phyloP scores from a whole-genome alignment of 2,113 vertebrate genomes.

The Mugil cephalus region DNA sequence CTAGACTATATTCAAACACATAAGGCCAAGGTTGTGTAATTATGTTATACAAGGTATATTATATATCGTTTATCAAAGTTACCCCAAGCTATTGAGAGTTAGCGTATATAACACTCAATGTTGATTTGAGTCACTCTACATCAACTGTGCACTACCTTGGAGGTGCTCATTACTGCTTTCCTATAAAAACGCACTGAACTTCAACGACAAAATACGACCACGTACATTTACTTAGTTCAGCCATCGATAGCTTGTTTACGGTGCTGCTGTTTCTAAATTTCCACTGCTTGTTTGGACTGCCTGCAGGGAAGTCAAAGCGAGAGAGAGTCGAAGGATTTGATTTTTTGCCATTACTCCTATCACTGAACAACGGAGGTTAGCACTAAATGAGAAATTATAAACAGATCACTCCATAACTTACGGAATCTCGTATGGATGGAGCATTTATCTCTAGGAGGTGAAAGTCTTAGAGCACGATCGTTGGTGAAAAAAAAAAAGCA shows the following conservation, averaged over 20 bases:
- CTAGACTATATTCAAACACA: slow-evolving; percentile 10
- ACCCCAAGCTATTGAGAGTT: too few relatives aligned
- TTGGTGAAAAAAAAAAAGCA: neutral
- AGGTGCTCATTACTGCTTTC: slow-evolving; percentile 15
- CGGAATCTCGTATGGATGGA: slow-evolving; percentile 2
- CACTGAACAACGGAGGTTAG: slow-evolving; percentile 54
- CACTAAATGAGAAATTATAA: slow-evolving; percentile 44
- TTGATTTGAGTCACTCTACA: neutral
- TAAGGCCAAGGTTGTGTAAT: too few relatives aligned
- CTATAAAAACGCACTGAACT: slow-evolving; percentile 37
- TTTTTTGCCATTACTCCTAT: slow-evolving; percentile 62
- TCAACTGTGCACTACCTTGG: neutral
- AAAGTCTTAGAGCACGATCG: slow-evolving; percentile 9
- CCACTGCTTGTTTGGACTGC: slow-evolving; percentile 36
- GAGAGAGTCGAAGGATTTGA: slow-evolving; percentile 43
- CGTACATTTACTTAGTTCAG: slow-evolving; percentile 18
- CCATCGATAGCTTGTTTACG: slow-evolving; percentile 53
- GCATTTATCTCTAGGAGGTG: neutral
- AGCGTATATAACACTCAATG: neutral
- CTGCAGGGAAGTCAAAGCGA: slow-evolving; percentile 58
- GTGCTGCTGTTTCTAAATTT: slow-evolving; percentile 35
- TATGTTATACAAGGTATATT: too few relatives aligned
- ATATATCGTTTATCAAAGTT: too few relatives aligned
- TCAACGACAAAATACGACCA: slow-evolving; percentile 38
- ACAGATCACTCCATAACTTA: slow-evolving; percentile 13